Evolutionary conservation across 2,797 vertebrate genomes (phyloP).

Genomic region (Sebastolobus alascanus): DNA sequence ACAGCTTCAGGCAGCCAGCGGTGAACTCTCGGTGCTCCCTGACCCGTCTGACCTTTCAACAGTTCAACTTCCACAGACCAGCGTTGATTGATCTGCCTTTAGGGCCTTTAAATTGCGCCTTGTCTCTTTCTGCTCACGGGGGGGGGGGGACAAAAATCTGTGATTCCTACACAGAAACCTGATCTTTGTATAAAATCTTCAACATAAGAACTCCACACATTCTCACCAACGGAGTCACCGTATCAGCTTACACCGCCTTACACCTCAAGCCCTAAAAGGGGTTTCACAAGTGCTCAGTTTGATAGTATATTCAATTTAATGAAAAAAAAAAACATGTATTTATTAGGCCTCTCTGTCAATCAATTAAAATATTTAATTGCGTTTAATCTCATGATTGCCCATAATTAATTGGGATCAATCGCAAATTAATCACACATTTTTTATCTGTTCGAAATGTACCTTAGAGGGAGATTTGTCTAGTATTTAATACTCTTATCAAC

Average conservation of each 20-base stretch:
- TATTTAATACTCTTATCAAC: too few species aligned
- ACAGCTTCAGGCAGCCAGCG: constrained; percentile 46
- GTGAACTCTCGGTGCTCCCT: constrained; percentile 74
- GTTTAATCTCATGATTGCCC: too few species aligned
- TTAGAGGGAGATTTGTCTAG: too few species aligned
- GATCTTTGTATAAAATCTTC: constrained; percentile 40
- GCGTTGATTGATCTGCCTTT: constrained; percentile 70
- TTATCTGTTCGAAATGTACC: too few species aligned
- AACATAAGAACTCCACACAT: not conserved
- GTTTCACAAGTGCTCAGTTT: constrained; percentile 4
- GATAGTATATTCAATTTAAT: not conserved
- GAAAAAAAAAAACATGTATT: not conserved
- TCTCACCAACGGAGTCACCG: constrained; percentile 2
- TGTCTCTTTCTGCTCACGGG: constrained; percentile 37
- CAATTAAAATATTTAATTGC: too few species aligned
- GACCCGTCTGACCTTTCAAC: constrained; percentile 76
- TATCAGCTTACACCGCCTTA: constrained; percentile 13
- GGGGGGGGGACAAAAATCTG: constrained; percentile 44
- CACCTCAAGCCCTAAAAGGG: not conserved
- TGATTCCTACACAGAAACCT: constrained; percentile 46
- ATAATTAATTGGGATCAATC: too few species aligned
- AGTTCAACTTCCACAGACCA: constrained; percentile 68
- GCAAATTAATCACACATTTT: too few species aligned
- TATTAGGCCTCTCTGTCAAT: too few species aligned
- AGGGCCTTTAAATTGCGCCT: constrained; percentile 35